Percentiles rank a stretch among this genome's conserved stretches.
Evolutionary conservation across 2,113 vertebrate species (phyloP).

Genomic region (Limanda limanda): DNA sequence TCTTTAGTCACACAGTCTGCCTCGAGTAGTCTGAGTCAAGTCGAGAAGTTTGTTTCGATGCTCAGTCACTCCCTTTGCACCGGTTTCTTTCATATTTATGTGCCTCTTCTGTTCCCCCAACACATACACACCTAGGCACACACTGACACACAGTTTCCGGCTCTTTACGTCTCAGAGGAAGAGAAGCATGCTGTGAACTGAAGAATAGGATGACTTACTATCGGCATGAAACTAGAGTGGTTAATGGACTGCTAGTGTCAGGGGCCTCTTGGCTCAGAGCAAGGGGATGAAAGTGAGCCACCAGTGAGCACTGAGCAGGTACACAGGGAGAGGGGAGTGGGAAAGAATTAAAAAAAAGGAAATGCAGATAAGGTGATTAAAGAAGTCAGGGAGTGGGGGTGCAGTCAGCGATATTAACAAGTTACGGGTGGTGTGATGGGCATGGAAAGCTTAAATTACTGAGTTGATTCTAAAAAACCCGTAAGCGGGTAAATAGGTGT

Average conservation of each 20-base stretch:
- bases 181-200: slow-evolving; percentile 42
- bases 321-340: not conserved
- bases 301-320: slow-evolving; percentile 2
- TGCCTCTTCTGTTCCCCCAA: not conserved
- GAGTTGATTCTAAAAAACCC: not conserved
- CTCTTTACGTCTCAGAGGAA: slow-evolving; percentile 18
- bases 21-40: slow-evolving; percentile 23
- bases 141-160: not conserved
- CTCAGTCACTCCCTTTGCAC: not conserved
- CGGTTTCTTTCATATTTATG: not conserved
- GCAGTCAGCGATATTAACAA: slow-evolving; percentile 20
- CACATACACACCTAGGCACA: not conserved
- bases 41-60: not conserved
- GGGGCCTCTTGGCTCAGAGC: slow-evolving; percentile 50
- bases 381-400: not conserved
- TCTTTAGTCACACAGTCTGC: slow-evolving; percentile 32
- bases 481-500: not conserved
- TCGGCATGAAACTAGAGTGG: slow-evolving; percentile 69
- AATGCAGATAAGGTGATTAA: slow-evolving; percentile 33
- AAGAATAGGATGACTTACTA: slow-evolving; percentile 52
- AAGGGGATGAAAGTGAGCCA: slow-evolving; percentile 36
- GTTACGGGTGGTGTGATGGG: slow-evolving; percentile 8
- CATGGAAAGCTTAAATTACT: slow-evolving; percentile 22
- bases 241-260: slow-evolving; percentile 55
- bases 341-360: slow-evolving; percentile 9